phyloP scores from a whole-genome alignment of 2,888 invertebrate genomes.

The Ypsolopha scabrella region DNA sequence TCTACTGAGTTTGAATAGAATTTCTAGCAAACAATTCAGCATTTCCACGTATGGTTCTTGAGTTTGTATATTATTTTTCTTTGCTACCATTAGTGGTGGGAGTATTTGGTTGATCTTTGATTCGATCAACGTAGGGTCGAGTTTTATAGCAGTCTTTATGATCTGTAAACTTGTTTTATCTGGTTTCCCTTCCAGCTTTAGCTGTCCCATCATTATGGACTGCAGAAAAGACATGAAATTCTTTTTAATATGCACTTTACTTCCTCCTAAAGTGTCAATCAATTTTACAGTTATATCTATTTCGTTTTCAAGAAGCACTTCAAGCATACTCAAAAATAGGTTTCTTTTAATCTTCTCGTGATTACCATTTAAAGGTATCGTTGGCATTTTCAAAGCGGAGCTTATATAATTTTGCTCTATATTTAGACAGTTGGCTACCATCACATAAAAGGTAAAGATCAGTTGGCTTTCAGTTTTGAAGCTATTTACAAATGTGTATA shows the following conservation, averaged over 20 bases:
- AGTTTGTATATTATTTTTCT: constrained; percentile 30
- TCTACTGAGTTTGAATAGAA: constrained; percentile 51
- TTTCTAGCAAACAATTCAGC: constrained; percentile 48
- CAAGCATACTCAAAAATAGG: constrained; percentile 48
- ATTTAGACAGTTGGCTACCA: constrained; percentile 36
- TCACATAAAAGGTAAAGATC: constrained; percentile 52
- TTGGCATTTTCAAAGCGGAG: constrained; percentile 36
- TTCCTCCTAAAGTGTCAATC: constrained; percentile 48
- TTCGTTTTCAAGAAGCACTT: constrained; percentile 39
- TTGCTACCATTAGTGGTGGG: constrained; percentile 44
- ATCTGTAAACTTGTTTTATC: constrained; percentile 46
- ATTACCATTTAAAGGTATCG: constrained; percentile 33
- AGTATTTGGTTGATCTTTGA: constrained; percentile 42
- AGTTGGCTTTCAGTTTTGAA: constrained; percentile 46
- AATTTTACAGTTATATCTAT: constrained; percentile 47
- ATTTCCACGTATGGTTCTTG: constrained; percentile 37
- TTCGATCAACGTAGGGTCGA: constrained; percentile 55
- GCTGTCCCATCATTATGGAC: constrained; percentile 40
- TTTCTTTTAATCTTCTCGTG: constrained; percentile 40
- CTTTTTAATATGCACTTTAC: constrained; percentile 51
- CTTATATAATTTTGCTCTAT: constrained; percentile 47
- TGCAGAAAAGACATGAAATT: constrained; percentile 47
- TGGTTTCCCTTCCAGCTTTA: constrained; percentile 46
- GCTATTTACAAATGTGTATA: constrained; percentile 45
- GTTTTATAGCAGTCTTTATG: constrained; percentile 40